These are phyloP conservation scores for Pteromalus puparum DNA, from an alignment of 1,140 invertebrate species.

Conservation along the genomic window DNA sequence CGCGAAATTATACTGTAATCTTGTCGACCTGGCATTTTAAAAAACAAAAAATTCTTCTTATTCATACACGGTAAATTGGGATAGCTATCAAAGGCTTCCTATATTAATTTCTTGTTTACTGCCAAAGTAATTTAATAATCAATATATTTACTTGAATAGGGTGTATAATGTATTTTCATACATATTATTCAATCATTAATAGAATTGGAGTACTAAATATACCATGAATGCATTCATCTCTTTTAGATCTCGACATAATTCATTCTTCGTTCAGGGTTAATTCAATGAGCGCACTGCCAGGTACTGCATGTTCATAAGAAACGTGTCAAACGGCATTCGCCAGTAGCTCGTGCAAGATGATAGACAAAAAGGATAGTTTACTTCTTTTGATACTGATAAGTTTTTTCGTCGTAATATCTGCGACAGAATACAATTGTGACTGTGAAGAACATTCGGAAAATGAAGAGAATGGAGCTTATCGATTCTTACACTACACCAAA, in stretches of 20 bases:
- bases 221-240: conserved; percentile 36
- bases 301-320: conserved; percentile 28
- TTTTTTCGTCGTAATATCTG: conserved; percentile 6
- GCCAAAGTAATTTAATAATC: not conserved
- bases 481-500: conserved; percentile 52
- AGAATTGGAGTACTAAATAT: not conserved
- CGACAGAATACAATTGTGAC: conserved; percentile 1
- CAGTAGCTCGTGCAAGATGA: conserved; percentile 43
- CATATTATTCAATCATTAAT: not conserved
- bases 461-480: conserved; percentile 40
- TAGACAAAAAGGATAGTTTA: conserved; percentile 28
- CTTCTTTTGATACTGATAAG: not conserved
- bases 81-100: no score
- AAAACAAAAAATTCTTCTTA: no score
- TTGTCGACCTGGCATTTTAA: no score
- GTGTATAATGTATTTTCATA: not conserved
- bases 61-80: no score
- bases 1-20: not conserved
- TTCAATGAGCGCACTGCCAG: conserved; percentile 46
- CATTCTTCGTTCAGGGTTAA: conserved; percentile 48
- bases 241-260: conserved; percentile 37
- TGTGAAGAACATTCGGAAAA: conserved; percentile 17
- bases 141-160: not conserved
- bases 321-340: conserved; percentile 43
- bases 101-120: no score